phyloP scores from a whole-genome alignment of 2,113 vertebrate species.

The Macheiramphus alcinus region DNA sequence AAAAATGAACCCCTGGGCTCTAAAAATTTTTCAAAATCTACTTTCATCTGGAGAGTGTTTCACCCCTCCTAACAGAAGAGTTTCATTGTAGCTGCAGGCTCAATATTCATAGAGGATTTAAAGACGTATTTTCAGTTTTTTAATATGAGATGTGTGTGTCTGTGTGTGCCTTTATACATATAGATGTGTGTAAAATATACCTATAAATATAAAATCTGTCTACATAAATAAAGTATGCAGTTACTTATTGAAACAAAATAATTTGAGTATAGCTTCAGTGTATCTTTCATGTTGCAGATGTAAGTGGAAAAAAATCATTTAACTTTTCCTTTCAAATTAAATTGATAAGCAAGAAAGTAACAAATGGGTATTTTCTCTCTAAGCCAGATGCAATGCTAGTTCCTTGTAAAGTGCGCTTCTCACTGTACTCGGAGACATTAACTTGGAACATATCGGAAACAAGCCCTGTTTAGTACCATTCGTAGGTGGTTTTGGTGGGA shows the following conservation, averaged over 20 bases:
- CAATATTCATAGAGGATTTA: conserved; percentile 75
- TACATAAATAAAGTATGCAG: neutral
- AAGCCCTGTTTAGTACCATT: neutral
- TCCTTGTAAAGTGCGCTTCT: neutral
- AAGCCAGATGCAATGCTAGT: neutral
- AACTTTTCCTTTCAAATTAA: neutral
- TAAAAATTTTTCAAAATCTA: conserved; percentile 84
- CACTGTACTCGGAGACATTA: accelerated
- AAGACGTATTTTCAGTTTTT: conserved; percentile 64
- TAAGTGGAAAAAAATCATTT: neutral
- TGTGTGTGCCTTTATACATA: neutral
- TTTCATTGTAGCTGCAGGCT: conserved; percentile 89
- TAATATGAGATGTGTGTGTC: neutral
- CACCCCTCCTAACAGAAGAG: conserved; percentile 85
- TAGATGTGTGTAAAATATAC: neutral
- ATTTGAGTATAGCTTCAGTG: neutral
- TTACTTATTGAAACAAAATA: neutral
- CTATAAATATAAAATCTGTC: neutral
- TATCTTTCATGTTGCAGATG: conserved; percentile 15
- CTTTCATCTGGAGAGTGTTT: conserved; percentile 90
- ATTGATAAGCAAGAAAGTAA: neutral
- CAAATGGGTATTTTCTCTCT: neutral
- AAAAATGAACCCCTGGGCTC: conserved; percentile 95
- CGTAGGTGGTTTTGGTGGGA: neutral
- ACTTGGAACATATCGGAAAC: neutral